Conservation (phyloP, 1,140 invertebrate species). For the Drosophila bifasciata region DNA sequence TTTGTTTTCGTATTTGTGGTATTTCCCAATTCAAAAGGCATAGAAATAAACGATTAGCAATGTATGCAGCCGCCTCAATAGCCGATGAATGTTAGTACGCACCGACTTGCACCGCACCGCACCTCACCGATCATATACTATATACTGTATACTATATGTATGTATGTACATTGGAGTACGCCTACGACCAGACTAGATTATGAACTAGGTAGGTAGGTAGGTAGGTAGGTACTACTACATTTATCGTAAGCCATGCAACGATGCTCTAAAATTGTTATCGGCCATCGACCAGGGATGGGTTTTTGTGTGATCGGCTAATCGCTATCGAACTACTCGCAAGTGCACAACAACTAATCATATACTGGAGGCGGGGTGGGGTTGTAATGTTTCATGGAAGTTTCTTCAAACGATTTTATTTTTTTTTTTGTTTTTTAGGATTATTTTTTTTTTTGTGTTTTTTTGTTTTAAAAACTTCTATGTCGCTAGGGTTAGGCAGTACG, state of each 20-base stretch:
- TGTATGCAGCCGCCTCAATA: conserved; percentile 11
- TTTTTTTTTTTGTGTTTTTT: conserved; percentile 16
- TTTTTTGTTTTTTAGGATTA: conserved; percentile 10
- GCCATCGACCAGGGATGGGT: too few species aligned
- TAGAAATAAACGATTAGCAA: conserved; percentile 51
- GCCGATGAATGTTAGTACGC: conserved; percentile 46
- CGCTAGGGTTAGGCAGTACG: conserved; percentile 50
- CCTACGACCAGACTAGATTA: background rate
- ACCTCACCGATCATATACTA: too few species aligned
- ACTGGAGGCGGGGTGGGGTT: too few species aligned
- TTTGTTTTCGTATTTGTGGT: conserved; percentile 11
- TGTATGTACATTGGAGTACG: too few species aligned
- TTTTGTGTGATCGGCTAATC: too few species aligned
- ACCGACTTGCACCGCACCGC: too few species aligned
- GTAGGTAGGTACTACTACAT: too few species aligned
- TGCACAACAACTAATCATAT: too few species aligned
- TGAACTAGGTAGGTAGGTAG: too few species aligned
- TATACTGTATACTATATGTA: too few species aligned
- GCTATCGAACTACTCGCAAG: conserved; percentile 1
- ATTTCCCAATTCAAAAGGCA: conserved; percentile 6
- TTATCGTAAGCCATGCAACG: too few species aligned
- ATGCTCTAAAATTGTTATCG: too few species aligned
- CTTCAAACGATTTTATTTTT: conserved; percentile 6
- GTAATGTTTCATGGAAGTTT: conserved; percentile 11
- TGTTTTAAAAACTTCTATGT: conserved; percentile 45